Conservation (phyloP, 2,888 invertebrate genomes). For the Chloromyia formosa region DNA sequence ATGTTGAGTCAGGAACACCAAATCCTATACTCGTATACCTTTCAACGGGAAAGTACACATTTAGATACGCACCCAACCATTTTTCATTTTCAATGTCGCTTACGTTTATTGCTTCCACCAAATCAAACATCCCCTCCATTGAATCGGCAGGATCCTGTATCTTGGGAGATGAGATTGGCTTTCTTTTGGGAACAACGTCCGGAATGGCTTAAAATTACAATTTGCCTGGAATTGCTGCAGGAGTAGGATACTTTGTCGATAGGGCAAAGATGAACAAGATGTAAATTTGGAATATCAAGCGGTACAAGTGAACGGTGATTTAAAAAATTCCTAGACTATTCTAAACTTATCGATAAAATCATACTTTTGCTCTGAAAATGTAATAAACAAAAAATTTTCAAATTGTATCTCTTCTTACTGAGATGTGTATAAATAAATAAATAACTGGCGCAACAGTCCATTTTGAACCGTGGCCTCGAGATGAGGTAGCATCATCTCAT, state of each 20-base stretch:
- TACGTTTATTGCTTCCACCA: background rate
- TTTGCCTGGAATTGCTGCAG: conserved; percentile 1
- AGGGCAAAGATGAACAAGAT: conserved; percentile 11
- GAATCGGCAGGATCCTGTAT: background rate
- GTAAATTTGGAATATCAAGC: background rate
- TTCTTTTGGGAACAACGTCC: background rate
- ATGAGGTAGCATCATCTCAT: too few relatives aligned
- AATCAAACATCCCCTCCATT: background rate
- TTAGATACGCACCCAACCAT: background rate
- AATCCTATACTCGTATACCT: background rate
- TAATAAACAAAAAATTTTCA: too few relatives aligned
- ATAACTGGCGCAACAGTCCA: too few relatives aligned
- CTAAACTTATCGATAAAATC: too few relatives aligned
- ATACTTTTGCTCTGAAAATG: too few relatives aligned
- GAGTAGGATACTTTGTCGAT: conserved; percentile 11
- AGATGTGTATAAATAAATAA: too few relatives aligned
- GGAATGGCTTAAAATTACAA: background rate
- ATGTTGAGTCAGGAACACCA: conserved; percentile 22
- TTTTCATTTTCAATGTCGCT: background rate
- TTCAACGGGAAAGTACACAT: too few relatives aligned
- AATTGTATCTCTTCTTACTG: too few relatives aligned
- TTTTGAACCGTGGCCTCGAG: too few relatives aligned
- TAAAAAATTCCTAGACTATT: too few relatives aligned
- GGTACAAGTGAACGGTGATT: too few relatives aligned
- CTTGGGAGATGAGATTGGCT: background rate